A percentile compares a stretch with the other conserved stretches of the same genome.
phyloP scores from a whole-genome alignment of 2,888 invertebrate genomes.

The Cylindroiulus punctatus region DNA sequence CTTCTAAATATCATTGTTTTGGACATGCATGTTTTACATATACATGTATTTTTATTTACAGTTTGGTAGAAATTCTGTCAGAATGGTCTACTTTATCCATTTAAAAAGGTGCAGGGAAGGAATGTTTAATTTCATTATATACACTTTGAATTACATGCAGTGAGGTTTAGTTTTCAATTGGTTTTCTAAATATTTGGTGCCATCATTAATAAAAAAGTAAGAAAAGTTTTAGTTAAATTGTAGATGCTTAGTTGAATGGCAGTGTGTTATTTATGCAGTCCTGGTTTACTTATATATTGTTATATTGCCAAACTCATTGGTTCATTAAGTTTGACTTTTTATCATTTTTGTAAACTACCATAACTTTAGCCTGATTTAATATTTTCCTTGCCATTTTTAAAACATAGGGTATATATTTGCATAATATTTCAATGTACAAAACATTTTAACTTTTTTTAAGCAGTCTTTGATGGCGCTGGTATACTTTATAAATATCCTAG shows the following conservation, averaged over 20 bases:
- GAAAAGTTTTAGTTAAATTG: background rate
- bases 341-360: background rate
- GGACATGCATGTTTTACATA: conserved; percentile 20
- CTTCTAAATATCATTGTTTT: background rate
- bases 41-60: conserved; percentile 3
- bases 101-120: background rate
- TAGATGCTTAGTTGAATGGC: background rate
- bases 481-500: background rate
- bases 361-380: background rate
- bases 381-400: too few species aligned
- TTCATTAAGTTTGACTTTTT: background rate
- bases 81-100: background rate
- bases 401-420: too few species aligned
- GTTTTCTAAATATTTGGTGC: background rate
- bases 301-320: too few species aligned
- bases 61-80: conserved; percentile 10
- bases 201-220: background rate
- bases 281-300: background rate
- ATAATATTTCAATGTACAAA: background rate
- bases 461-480: too few species aligned
- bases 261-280: background rate
- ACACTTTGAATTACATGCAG: background rate
- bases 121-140: background rate
- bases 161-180: background rate
- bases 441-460: background rate